Evolutionary conservation across 2,797 vertebrate species (phyloP), one percentile per base, ranked within the genome.

Genomic region (Argya squamiceps): DNA sequence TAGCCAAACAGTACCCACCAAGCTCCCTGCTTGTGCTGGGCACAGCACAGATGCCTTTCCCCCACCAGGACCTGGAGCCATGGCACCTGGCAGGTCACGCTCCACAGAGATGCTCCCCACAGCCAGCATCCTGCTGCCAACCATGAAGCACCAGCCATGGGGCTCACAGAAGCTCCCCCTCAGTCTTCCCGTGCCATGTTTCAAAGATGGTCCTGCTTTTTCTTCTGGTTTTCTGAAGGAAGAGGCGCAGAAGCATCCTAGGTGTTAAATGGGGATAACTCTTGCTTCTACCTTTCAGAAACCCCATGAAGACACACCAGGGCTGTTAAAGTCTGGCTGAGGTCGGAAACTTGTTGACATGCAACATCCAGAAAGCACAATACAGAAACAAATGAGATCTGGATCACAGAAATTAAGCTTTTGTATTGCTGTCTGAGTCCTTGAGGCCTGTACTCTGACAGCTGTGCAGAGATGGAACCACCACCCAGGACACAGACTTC

Each of bases 61-160:
- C 11, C 15, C 2, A 3, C 9, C 34, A 7, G 26, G 7, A 34
- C 24, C 21, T 10, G 43, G 20, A 53, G 34, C 39, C 39, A 34
- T 17, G 65, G 39, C 46, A 74, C 24, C 46, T 39, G 37, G 9
- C 44, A 50, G n/a, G 26, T 52, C 44, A 65, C 13, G 22, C 22
- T 41, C 39, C 59, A 34, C 17, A 84, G 15, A 67, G 58, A 41
- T 53, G 34, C 3, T 59, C 16, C 14, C 15, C 30, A 12, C 4
- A n/a, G 36, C 6, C 65, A 30, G 29, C 26, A 34, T 39, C 18
- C 43, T 29, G 12, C 37, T 43, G 15, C 39, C 0, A 0, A 5
- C 17, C 30, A 3, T 0, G 3, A 7, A 43, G 9, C 22, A n/a
- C 30, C 9, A 1, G 10, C 12, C 32, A 17, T 21, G 24, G 23